Conservation (phyloP, 2,888 invertebrate genomes). For the Temnothorax rugatulus region DNA sequence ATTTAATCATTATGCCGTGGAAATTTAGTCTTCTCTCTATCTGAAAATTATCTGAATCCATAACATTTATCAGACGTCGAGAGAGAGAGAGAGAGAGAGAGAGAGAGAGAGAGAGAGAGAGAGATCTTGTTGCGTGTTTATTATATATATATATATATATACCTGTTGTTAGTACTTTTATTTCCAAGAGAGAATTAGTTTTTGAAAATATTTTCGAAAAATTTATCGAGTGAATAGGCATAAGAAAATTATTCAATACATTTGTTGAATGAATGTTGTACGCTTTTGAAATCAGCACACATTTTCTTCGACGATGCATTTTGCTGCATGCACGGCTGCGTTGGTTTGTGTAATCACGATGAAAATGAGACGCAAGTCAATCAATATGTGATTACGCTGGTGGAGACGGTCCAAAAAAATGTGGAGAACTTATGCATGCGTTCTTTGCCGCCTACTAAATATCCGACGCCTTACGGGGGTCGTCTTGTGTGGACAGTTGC, state of each 20-base stretch:
- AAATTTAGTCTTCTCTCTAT: not conserved
- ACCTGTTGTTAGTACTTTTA: not conserved
- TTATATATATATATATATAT: not conserved
- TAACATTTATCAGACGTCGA: not conserved
- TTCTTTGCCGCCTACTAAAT: slow-evolving; percentile 90
- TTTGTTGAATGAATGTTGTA: slow-evolving; percentile 1
- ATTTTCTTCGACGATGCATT: slow-evolving; percentile 96
- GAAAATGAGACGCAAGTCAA: slow-evolving; percentile 93
- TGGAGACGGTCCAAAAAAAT: slow-evolving; percentile 92
- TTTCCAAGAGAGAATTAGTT: not conserved
- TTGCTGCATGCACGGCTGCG: slow-evolving; percentile 80
- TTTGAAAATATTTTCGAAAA: not conserved
- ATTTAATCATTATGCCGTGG: not conserved
- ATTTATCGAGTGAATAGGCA: not conserved
- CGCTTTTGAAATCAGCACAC: slow-evolving; percentile 87
- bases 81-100: too few relatives aligned
- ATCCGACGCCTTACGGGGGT: slow-evolving; percentile 95
- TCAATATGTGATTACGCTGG: slow-evolving; percentile 92
- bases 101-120: too few relatives aligned
- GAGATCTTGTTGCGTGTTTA: not conserved
- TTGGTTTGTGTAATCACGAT: slow-evolving; percentile 88
- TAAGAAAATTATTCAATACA: not conserved
- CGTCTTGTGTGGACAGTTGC: slow-evolving; percentile 93
- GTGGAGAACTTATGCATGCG: slow-evolving; percentile 90
- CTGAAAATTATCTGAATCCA: not conserved